Conservation (phyloP, 2,113 vertebrate genomes). For the Vulpes ferrilata region DNA sequence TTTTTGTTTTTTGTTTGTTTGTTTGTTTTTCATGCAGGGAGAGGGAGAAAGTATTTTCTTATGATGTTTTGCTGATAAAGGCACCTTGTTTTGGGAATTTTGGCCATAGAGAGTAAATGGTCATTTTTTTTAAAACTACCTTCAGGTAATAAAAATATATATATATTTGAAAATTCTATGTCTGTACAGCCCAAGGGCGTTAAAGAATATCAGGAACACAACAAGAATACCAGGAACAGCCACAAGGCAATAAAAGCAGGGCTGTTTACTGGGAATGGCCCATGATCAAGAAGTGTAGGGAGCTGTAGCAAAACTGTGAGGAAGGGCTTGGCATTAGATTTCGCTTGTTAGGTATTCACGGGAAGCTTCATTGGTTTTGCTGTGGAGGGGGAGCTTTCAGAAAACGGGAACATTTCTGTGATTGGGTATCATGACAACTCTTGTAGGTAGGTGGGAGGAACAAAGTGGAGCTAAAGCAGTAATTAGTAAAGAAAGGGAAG, state of each 20-base stretch:
- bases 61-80: neutral
- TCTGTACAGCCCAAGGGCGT: neutral
- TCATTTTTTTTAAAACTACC: neutral
- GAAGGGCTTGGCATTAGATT: neutral
- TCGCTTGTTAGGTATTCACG: neutral
- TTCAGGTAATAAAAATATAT: neutral
- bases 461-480: neutral
- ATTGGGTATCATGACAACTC: neutral
- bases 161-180: neutral
- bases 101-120: neutral
- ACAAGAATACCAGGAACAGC: neutral
- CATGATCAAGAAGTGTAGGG: neutral
- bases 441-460: neutral
- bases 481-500: neutral
- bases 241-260: neutral
- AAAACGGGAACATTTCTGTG: neutral
- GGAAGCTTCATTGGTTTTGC: neutral
- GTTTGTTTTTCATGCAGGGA: neutral
- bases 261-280: too few species aligned
- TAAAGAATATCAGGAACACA: neutral
- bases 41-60: neutral
- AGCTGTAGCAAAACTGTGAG: rapidly evolving
- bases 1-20: neutral
- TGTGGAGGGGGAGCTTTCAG: neutral
- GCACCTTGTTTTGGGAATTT: neutral